Evolutionary conservation across 2,888 invertebrate genomes (phyloP).

Genomic region (Mamestra brassicae): DNA sequence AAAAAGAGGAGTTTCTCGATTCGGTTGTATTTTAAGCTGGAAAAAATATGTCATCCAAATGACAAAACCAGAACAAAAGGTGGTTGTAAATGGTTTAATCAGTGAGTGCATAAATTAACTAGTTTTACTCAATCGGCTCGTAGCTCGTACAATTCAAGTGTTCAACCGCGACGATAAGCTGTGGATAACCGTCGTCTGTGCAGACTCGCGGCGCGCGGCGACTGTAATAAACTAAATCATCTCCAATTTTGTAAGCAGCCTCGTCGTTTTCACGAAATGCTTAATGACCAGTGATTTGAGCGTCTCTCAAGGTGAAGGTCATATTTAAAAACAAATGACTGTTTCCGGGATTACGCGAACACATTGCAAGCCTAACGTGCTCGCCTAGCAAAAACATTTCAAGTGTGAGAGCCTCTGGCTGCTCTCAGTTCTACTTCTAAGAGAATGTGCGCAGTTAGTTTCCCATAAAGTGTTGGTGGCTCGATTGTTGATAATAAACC

Average conservation of each 20-base stretch:
- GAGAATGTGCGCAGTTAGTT: slow-evolving; percentile 32
- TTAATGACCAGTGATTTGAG: slow-evolving; percentile 23
- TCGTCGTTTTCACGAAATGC: slow-evolving; percentile 3
- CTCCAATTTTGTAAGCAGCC: slow-evolving; percentile 8
- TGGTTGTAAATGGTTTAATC: too few species aligned
- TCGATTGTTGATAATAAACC: slow-evolving; percentile 45
- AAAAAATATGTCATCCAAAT: too few species aligned
- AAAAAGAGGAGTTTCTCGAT: too few species aligned
- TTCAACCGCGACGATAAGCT: slow-evolving; percentile 27
- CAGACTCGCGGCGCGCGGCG: slow-evolving; percentile 9
- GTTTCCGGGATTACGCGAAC: slow-evolving; percentile 34
- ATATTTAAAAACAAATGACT: slow-evolving; percentile 22
- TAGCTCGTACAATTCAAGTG: slow-evolving; percentile 8
- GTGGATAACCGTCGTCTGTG: slow-evolving; percentile 1
- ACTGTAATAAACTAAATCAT: slow-evolving; percentile 24
- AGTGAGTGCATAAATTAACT: slow-evolving; percentile 24
- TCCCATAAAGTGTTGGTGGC: slow-evolving; percentile 36
- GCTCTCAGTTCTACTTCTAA: slow-evolving; percentile 27
- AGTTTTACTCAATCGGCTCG: slow-evolving; percentile 24
- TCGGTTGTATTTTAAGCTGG: too few species aligned
- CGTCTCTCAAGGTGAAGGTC: slow-evolving; percentile 49
- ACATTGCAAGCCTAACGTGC: not conserved
- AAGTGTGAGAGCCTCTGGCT: slow-evolving; percentile 31
- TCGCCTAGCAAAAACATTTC: slow-evolving; percentile 5
- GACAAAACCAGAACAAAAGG: too few species aligned